Conservation (phyloP, 2,797 vertebrate genomes). For the Poeciliopsis infans region DNA sequence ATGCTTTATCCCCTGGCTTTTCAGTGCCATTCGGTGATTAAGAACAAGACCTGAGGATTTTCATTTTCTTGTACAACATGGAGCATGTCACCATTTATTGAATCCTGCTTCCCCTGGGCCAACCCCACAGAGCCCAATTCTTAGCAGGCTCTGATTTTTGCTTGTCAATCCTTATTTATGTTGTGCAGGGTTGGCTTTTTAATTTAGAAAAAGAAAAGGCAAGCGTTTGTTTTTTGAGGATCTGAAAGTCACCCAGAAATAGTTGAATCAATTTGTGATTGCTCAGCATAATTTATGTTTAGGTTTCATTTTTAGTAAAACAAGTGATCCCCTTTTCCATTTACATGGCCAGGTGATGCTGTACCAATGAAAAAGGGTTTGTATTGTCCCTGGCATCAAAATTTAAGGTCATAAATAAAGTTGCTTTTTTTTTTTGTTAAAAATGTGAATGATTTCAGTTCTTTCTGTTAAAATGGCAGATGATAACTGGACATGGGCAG, state of each 20-base stretch:
- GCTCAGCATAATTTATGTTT: constrained; percentile 19
- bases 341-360: neutral
- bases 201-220: neutral
- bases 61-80: constrained; percentile 28
- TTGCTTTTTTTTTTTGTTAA: constrained; percentile 55
- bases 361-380: constrained; percentile 28
- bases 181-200: constrained; percentile 31
- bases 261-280: constrained; percentile 5
- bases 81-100: constrained; percentile 34
- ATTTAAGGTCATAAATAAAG: constrained; percentile 70
- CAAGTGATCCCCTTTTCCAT: constrained; percentile 5
- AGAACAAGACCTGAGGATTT: constrained; percentile 41
- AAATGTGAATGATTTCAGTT: constrained; percentile 32
- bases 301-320: constrained; percentile 14
- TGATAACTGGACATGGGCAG: constrained; percentile 4
- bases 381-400: constrained; percentile 19
- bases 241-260: constrained; percentile 19
- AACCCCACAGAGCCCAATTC: constrained; percentile 31
- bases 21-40: constrained; percentile 39
- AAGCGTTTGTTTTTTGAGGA: neutral
- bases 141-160: constrained; percentile 34
- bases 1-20: constrained; percentile 46
- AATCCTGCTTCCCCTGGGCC: constrained; percentile 33
- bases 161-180: constrained; percentile 63
- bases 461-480: constrained; percentile 20